These are phyloP conservation scores for Mobula birostris DNA, from an alignment of 2,113 vertebrate species.

Conservation along the genomic window DNA sequence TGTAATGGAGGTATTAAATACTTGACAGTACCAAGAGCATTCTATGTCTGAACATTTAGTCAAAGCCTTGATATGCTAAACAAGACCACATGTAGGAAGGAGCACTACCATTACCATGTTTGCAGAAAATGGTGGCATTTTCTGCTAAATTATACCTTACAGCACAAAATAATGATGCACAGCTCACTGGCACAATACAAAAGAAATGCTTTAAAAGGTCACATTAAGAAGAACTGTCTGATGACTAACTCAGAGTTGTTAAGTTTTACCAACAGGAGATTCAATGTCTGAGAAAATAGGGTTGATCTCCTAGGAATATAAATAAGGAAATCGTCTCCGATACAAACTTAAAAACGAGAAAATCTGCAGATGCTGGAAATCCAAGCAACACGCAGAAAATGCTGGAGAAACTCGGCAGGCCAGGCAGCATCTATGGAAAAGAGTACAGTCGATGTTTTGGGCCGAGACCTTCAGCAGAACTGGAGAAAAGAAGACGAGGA, in stretches of 20 bases:
- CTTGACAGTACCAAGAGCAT: background rate
- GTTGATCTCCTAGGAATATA: background rate
- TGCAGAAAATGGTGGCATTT: background rate
- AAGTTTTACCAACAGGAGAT: background rate
- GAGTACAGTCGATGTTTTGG: no score
- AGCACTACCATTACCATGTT: background rate
- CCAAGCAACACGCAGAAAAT: no score
- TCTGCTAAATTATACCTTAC: background rate
- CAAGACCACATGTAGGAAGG: background rate
- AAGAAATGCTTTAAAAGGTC: slow-evolving; percentile 10
- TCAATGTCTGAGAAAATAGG: background rate
- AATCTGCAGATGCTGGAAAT: no score
- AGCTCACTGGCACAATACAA: background rate
- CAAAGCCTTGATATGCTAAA: background rate
- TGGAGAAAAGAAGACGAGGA: no score
- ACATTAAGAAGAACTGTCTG: background rate
- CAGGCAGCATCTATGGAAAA: no score
- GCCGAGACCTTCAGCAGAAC: no score
- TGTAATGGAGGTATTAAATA: background rate
- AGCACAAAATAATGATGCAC: background rate
- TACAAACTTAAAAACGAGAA: background rate
- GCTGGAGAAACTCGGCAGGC: no score
- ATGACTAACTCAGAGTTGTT: slow-evolving; percentile 19
- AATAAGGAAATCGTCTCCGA: background rate
- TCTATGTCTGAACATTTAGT: background rate